Conservation (phyloP, 2,888 invertebrate species). For the Leptogaster cylindrica region DNA sequence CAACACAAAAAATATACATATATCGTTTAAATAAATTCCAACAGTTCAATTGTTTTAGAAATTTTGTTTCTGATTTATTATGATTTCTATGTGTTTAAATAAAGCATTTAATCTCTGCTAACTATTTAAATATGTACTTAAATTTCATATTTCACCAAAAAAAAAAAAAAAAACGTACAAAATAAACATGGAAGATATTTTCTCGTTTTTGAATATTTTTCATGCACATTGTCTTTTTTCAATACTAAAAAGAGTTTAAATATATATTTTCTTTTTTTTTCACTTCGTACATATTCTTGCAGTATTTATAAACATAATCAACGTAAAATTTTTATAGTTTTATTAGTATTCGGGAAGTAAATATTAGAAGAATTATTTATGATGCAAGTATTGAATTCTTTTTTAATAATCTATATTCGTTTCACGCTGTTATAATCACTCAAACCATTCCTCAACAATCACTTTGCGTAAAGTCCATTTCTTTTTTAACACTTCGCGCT, state of each 20-base stretch:
- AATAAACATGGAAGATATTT: too few relatives aligned
- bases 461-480: conserved; percentile 62
- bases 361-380: conserved; percentile 27
- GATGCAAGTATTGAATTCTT: conserved; percentile 15
- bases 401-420: too few relatives aligned
- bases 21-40: conserved; percentile 31
- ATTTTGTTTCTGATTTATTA: background rate
- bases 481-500: conserved; percentile 68
- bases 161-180: too few relatives aligned
- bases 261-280: background rate
- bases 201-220: conserved; percentile 19
- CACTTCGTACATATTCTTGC: background rate
- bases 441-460: conserved; percentile 55
- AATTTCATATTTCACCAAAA: too few relatives aligned
- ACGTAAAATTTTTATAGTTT: conserved; percentile 26
- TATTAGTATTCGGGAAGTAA: conserved; percentile 26
- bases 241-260: too few relatives aligned
- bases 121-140: too few relatives aligned
- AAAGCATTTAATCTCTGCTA: background rate
- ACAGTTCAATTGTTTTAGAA: conserved; percentile 22
- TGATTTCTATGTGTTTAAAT: background rate
- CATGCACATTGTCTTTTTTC: conserved; percentile 20
- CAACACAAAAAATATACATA: too few relatives aligned
- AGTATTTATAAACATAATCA: too few relatives aligned
- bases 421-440: background rate